phyloP scores from a whole-genome alignment of 2,888 invertebrate genomes.

The Drosophila sordidapex region DNA sequence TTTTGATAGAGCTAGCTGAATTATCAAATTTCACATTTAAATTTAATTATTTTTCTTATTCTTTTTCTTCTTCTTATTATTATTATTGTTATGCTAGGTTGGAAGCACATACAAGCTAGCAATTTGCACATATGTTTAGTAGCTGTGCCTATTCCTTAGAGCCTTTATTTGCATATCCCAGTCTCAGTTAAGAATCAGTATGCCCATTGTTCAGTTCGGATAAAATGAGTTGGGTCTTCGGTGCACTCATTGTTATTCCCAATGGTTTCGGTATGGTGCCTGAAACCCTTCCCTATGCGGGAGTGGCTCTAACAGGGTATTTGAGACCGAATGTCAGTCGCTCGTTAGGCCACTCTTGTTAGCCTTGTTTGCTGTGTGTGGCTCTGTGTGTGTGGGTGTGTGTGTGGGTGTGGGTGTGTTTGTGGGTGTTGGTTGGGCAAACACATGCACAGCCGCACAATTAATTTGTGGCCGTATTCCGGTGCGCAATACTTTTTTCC shows the following conservation, averaged over 20 bases:
- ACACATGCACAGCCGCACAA: slow-evolving; percentile 63
- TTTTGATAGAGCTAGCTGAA: background rate
- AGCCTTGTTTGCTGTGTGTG: slow-evolving; percentile 20
- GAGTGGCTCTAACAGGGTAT: slow-evolving; percentile 7
- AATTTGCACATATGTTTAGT: background rate
- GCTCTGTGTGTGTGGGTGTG: background rate
- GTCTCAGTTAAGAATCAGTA: background rate
- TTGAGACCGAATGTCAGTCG: slow-evolving; percentile 23
- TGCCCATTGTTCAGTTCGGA: background rate
- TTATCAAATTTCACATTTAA: background rate
- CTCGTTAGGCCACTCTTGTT: slow-evolving; percentile 27
- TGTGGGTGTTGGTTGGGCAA: slow-evolving; percentile 25
- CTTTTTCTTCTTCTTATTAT: background rate
- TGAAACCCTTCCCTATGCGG: background rate
- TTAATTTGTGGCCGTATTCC: slow-evolving; percentile 61
- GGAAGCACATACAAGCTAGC: too few species aligned
- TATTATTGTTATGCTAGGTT: background rate
- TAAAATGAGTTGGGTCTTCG: background rate
- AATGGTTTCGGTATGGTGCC: slow-evolving; percentile 12
- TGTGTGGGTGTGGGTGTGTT: background rate
- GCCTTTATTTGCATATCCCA: background rate
- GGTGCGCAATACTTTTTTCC: slow-evolving; percentile 28
- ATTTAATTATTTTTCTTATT: background rate
- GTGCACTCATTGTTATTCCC: slow-evolving; percentile 6
- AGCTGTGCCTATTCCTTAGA: background rate